Base-by-base conservation (phyloP, 2,888 invertebrate genomes). In the Eupsilia transversa region DNA sequence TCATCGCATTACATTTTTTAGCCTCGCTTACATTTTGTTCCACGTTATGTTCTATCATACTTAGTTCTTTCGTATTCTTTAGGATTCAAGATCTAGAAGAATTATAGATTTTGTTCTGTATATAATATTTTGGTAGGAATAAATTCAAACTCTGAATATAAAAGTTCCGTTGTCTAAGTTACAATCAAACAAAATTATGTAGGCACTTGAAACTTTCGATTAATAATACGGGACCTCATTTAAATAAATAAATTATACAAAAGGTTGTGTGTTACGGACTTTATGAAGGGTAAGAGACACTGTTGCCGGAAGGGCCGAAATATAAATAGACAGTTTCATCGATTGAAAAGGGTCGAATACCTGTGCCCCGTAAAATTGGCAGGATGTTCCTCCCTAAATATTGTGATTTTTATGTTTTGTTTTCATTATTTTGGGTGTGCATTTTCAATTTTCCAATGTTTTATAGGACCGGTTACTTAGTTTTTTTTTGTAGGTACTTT, bases 291-390 rank as follows among this genome's bases (percentile, higher is more conserved):
- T 80, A 59, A 38, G n/a, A 63, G 68, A 57, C 64, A 70, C 67
- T 73, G 75, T 85, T 85, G 65, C 70, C 72, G 75, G 87, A 80
- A 79, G 80, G 77, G 64, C 6, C 43, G 52, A 72, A 70, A 82
- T 87, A 87, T 86, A 87, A 85, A 85, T 85, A 79, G 78, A 78
- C 77, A 72, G 70, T 82, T 85, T 74, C 78, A 87, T 85, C 79
- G 79, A 79, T 77, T 74, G 66, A 76, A 84, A 85, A 85, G 76
- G 82, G 84, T 74, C 65, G 35, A 69, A 69, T 84, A 73, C 66
- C 43, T 73, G 35, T 30, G 17, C 57, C 38, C 57, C 65, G 68
- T 73, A 72, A 82, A 76, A 85, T 85, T 82, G 65, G 73, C 59
- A 73, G 71, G 49, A 70, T 27, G 54, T 46, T 54, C 23, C 35